phyloP scores from a whole-genome alignment of 2,888 invertebrate genomes.

The Belgica antarctica region DNA sequence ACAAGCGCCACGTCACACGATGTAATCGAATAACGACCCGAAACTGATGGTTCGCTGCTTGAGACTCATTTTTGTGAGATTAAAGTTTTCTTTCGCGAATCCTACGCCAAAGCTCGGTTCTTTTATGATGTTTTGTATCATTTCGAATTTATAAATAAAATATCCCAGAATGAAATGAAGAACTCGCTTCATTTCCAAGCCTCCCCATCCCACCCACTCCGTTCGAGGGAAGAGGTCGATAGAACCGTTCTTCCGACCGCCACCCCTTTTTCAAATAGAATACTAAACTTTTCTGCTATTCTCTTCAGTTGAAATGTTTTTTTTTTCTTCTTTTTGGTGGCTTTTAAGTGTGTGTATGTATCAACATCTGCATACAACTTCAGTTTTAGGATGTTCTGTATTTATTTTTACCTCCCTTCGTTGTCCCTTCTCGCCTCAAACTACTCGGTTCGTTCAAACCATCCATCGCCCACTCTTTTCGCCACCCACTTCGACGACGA shows the following conservation, averaged over 20 bases:
- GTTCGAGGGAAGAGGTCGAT: slow-evolving; percentile 1
- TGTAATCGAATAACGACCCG: too few relatives aligned
- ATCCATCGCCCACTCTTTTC: slow-evolving; percentile 9
- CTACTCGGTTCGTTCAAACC: slow-evolving; percentile 2
- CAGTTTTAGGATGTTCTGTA: slow-evolving; percentile 15
- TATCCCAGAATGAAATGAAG: background rate
- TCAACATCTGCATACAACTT: slow-evolving; percentile 45
- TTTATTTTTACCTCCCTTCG: slow-evolving; percentile 30
- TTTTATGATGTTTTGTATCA: background rate
- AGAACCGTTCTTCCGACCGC: slow-evolving; percentile 8
- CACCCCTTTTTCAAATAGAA: slow-evolving; percentile 38
- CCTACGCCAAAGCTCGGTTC: background rate
- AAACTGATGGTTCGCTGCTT: too few relatives aligned
- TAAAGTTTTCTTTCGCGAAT: too few relatives aligned
- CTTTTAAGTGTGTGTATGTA: slow-evolving; percentile 37
- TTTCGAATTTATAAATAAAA: too few relatives aligned
- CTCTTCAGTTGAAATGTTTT: slow-evolving; percentile 23
- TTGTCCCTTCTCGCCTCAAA: slow-evolving; percentile 5
- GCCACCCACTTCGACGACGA: slow-evolving; percentile 27
- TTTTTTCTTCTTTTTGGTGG: slow-evolving; percentile 14
- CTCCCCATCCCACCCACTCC: background rate
- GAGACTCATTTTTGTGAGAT: background rate
- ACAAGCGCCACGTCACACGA: too few relatives aligned
- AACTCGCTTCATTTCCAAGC: background rate
- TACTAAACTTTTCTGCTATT: slow-evolving; percentile 34